phyloP scores from a whole-genome alignment of 2,888 invertebrate species.

The Omphaloscelis lunosa region DNA sequence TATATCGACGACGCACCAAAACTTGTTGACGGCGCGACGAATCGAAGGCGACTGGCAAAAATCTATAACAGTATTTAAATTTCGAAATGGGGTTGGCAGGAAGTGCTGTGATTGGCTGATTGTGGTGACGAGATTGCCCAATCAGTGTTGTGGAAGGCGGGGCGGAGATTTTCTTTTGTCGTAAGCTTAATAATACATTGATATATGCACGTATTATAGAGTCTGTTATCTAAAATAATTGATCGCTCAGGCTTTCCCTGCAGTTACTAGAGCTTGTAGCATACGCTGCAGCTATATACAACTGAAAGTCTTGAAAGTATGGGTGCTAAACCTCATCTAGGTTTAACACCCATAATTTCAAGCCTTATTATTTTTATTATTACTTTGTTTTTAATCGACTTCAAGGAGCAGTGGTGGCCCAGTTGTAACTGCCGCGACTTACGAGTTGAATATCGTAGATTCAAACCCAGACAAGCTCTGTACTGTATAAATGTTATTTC shows the following conservation, averaged over 20 bases:
- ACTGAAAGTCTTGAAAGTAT: not conserved
- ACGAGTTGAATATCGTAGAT: no score
- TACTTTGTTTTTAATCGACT: no score
- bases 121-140: slow-evolving; percentile 69
- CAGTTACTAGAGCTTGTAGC: not conserved
- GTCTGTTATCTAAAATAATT: slow-evolving; percentile 1
- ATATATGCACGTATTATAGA: not conserved
- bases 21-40: slow-evolving; percentile 61
- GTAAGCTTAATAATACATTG: slow-evolving; percentile 11
- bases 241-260: not conserved
- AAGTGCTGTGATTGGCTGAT: slow-evolving; percentile 76
- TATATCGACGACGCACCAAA: slow-evolving; percentile 35
- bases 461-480: no score
- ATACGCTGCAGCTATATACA: not conserved
- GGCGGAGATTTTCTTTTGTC: slow-evolving; percentile 46
- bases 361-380: no score
- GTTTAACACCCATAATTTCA: no score
- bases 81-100: slow-evolving; percentile 78
- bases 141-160: slow-evolving; percentile 69
- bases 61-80: slow-evolving; percentile 76
- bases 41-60: slow-evolving; percentile 76
- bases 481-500: no score
- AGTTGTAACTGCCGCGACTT: no score
- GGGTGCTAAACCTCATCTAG: not conserved
- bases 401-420: no score